phyloP scores from a whole-genome alignment of 1,140 invertebrate genomes.

The Chironomus tepperi region DNA sequence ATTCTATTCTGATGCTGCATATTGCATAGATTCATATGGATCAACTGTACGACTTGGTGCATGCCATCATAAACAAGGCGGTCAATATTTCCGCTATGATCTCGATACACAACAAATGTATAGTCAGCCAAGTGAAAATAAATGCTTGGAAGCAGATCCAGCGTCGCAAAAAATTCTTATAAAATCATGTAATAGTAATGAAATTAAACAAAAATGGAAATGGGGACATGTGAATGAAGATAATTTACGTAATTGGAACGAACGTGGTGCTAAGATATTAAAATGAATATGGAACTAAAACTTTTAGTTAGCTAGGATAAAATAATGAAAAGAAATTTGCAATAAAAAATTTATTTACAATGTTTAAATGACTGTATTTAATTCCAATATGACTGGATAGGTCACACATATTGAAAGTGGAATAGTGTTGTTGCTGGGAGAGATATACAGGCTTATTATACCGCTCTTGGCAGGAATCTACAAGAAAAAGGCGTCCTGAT shows the following conservation, averaged over 20 bases:
- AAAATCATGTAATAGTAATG: conserved; percentile 55
- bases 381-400: too few relatives aligned
- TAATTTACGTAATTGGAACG: not conserved
- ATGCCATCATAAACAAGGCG: conserved; percentile 80
- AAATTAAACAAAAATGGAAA: conserved; percentile 67
- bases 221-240: conserved; percentile 57
- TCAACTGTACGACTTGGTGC: conserved; percentile 71
- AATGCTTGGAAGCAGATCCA: conserved; percentile 71
- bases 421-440: too few relatives aligned
- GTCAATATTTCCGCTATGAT: conserved; percentile 88
- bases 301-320: not conserved
- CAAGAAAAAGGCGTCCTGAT: too few relatives aligned
- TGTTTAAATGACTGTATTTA: too few relatives aligned
- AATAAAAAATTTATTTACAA: not conserved
- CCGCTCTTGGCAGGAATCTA: too few relatives aligned
- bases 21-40: conserved; percentile 55
- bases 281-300: not conserved
- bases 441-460: too few relatives aligned
- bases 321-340: not conserved
- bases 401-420: too few relatives aligned
- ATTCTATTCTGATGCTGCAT: conserved; percentile 57
- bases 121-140: conserved; percentile 51
- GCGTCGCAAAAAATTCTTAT: conserved; percentile 61
- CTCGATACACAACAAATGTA: conserved; percentile 65
- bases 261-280: not conserved